Evolutionary conservation across 2,797 vertebrate genomes (phyloP).

Genomic region (Phataginus tetradactyla): DNA sequence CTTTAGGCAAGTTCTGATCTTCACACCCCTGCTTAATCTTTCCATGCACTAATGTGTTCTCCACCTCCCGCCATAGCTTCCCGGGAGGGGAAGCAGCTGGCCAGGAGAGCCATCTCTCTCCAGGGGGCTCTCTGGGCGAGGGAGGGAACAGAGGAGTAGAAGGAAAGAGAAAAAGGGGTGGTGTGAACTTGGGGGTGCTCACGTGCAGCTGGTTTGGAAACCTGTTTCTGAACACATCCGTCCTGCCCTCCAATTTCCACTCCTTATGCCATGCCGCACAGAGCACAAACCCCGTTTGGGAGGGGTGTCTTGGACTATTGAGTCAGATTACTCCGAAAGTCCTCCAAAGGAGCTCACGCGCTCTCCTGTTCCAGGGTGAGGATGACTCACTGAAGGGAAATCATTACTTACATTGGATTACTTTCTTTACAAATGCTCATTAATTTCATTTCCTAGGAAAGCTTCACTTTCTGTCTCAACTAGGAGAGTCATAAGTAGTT

Average conservation of each 20-base stretch:
- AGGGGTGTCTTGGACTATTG: background rate
- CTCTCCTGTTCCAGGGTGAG: background rate
- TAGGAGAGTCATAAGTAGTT: background rate
- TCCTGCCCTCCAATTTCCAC: no score
- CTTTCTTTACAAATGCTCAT: background rate
- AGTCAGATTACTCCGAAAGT: background rate
- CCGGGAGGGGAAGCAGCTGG: background rate
- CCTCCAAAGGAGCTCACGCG: background rate
- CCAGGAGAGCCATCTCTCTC: background rate
- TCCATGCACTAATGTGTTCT: fast-evolving
- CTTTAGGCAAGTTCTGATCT: background rate
- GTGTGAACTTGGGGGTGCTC: fast-evolving
- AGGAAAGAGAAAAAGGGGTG: background rate
- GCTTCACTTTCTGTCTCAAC: background rate
- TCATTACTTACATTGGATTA: background rate
- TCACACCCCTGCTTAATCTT: background rate
- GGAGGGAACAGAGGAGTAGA: background rate
- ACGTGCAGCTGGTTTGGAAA: background rate
- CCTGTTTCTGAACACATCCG: background rate
- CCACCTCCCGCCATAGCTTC: background rate
- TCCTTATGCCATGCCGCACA: fast-evolving
- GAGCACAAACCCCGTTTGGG: background rate
- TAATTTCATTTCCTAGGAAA: background rate
- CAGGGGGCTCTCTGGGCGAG: background rate
- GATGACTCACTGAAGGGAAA: background rate